Evolutionary conservation across 2,888 invertebrate species (phyloP).

Genomic region (Reticulitermes lucifugus): DNA sequence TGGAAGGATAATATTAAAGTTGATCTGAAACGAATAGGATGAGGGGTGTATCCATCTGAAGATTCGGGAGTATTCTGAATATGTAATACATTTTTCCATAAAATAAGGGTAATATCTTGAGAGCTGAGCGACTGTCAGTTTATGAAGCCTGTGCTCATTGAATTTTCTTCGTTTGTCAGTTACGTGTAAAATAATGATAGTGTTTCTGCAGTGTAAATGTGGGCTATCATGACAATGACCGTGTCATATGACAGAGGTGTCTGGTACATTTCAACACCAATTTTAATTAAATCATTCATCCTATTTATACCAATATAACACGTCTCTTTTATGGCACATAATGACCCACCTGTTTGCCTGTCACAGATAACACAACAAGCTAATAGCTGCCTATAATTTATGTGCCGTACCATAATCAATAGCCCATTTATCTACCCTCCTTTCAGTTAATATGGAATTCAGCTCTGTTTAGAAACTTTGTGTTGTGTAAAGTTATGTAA

Average conservation of each 20-base stretch:
- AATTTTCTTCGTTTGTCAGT: too few relatives aligned
- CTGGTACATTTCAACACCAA: background rate
- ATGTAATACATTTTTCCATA: too few relatives aligned
- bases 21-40: too few relatives aligned
- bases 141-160: too few relatives aligned
- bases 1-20: too few relatives aligned
- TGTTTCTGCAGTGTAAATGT: background rate
- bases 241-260: slow-evolving; percentile 2
- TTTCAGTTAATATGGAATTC: background rate
- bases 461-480: background rate
- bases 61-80: too few relatives aligned
- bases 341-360: slow-evolving; percentile 23
- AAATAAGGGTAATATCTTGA: too few relatives aligned
- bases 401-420: background rate
- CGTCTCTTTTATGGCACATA: slow-evolving; percentile 16
- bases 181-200: too few relatives aligned
- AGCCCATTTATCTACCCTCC: slow-evolving; percentile 3
- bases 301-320: background rate
- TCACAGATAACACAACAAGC: slow-evolving; percentile 28
- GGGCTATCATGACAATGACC: background rate
- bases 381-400: slow-evolving; percentile 20
- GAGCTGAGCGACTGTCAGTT: too few relatives aligned
- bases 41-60: too few relatives aligned
- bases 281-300: slow-evolving; percentile 25
- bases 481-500: background rate